These are phyloP conservation scores for Drosophila azteca DNA, from an alignment of 1,140 invertebrate genomes.

Conservation along the genomic window DNA sequence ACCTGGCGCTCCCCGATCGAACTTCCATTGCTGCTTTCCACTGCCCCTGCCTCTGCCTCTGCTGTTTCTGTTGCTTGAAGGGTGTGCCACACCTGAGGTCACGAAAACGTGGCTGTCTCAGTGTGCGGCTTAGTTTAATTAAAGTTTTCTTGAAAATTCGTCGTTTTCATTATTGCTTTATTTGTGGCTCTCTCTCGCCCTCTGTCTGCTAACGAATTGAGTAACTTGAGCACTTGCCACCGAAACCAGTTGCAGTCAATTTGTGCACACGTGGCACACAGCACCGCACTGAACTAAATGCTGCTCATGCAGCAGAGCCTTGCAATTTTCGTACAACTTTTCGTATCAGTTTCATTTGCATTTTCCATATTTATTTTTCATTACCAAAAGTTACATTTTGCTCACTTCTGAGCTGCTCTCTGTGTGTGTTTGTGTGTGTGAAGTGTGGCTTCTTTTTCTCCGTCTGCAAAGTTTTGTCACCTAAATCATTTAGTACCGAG, in stretches of 20 bases:
- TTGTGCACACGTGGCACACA: constrained; percentile 54
- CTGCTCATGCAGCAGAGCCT: constrained; percentile 38
- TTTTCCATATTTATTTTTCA: constrained; percentile 53
- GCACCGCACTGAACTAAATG: constrained; percentile 26
- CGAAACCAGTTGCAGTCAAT: constrained; percentile 21
- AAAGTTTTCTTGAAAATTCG: constrained; percentile 75
- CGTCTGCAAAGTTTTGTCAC: constrained; percentile 75
- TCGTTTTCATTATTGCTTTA: constrained; percentile 67
- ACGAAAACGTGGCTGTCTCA: constrained; percentile 39
- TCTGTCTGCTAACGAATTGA: constrained; percentile 32
- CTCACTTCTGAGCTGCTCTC: background rate
- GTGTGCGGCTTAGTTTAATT: constrained; percentile 70
- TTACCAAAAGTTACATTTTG: constrained; percentile 36
- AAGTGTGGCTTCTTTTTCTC: constrained; percentile 8
- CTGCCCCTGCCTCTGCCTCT: constrained; percentile 40
- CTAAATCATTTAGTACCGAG: constrained; percentile 71
- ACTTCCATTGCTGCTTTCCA: constrained; percentile 22
- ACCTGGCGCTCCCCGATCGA: constrained; percentile 19
- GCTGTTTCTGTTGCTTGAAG: constrained; percentile 38
- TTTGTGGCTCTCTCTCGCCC: constrained; percentile 37
- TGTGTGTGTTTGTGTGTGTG: background rate
- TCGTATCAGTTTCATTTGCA: background rate
- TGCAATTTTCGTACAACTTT: constrained; percentile 38
- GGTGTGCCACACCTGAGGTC: constrained; percentile 75
- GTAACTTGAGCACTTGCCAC: constrained; percentile 53